Evolutionary conservation across 2,888 invertebrate species (phyloP).

Genomic region (Cyclophora albipunctata): DNA sequence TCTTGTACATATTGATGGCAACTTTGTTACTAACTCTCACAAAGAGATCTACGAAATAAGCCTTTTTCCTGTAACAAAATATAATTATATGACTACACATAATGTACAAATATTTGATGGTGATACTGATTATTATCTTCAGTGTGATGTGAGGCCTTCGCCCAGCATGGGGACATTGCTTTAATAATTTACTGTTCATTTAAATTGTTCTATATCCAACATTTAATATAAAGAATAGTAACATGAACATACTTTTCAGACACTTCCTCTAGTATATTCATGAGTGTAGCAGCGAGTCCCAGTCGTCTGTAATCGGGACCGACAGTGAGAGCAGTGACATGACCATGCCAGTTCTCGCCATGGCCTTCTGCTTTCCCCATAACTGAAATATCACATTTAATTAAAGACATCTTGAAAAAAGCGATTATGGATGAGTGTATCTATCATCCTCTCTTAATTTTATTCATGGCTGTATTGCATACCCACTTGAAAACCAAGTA

Average conservation of each 20-base stretch:
- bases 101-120: not conserved
- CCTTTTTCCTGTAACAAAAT: constrained; percentile 84
- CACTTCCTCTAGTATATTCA: constrained; percentile 95
- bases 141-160: too few species aligned
- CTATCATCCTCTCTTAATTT: too few species aligned
- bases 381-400: constrained; percentile 76
- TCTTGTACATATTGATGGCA: constrained; percentile 98
- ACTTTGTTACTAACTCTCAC: constrained; percentile 98
- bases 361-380: constrained; percentile 99
- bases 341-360: constrained; percentile 98
- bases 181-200: too few species aligned
- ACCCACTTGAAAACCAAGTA: too few species aligned
- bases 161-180: too few species aligned
- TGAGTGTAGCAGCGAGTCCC: constrained; percentile 93
- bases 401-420: not conserved
- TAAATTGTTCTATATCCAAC: too few species aligned
- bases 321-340: constrained; percentile 98
- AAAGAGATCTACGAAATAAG: constrained; percentile 98
- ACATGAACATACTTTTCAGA: constrained; percentile 86
- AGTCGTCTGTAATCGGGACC: constrained; percentile 94
- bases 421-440: too few species aligned
- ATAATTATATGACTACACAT: not conserved
- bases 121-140: not conserved
- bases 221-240: too few species aligned
- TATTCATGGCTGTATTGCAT: too few species aligned